These are phyloP conservation scores for Metopia argyrocephala DNA, from an alignment of 2,888 invertebrate genomes.

Conservation along the genomic window DNA sequence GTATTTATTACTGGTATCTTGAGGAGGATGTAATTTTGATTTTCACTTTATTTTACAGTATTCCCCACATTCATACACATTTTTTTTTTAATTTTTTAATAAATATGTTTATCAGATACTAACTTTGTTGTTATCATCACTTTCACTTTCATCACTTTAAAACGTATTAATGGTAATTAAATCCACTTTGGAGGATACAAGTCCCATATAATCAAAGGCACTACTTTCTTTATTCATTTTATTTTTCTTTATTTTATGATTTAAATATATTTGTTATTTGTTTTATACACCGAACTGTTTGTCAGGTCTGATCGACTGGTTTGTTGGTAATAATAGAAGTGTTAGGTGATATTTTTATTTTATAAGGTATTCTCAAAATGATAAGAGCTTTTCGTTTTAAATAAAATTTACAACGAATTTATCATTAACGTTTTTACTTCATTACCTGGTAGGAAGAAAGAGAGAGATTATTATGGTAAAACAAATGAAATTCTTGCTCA, in stretches of 20 bases:
- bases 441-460: too few species aligned
- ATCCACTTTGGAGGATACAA: conserved; percentile 20
- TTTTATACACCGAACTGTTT: conserved; percentile 11
- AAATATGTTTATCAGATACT: conserved; percentile 15
- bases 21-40: too few species aligned
- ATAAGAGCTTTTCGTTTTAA: conserved; percentile 34
- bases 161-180: conserved; percentile 26
- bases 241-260: neutral
- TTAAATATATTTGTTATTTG: neutral
- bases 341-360: conserved; percentile 22
- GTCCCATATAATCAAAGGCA: conserved; percentile 29
- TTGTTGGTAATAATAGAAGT: neutral
- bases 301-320: conserved; percentile 17
- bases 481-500: too few species aligned
- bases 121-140: conserved; percentile 33
- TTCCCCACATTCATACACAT: too few species aligned
- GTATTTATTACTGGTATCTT: too few species aligned
- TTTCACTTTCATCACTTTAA: conserved; percentile 31
- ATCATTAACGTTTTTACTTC: neutral
- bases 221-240: conserved; percentile 31
- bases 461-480: too few species aligned
- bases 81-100: neutral
- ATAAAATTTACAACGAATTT: conserved; percentile 21
- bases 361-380: conserved; percentile 25
- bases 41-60: too few species aligned